Base-by-base conservation (phyloP, 37 sponge, comb jelly and placozoan genomes). In the Eunapius fragilis region DNA sequence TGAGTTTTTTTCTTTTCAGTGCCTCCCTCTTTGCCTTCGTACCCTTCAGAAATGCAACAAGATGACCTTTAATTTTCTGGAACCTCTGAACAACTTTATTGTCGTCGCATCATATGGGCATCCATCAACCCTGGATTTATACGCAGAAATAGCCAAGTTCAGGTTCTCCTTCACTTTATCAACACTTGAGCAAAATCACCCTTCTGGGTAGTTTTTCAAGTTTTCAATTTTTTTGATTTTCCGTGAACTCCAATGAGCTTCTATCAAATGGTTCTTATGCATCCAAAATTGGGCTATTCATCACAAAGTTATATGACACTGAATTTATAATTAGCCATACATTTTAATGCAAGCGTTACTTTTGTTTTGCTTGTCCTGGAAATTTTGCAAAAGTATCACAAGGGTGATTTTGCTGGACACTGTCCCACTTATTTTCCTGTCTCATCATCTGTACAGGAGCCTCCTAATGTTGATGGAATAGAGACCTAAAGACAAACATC, bases 401-500 rank as follows among this genome's bases (percentile, higher is more conserved):
- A n/a, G n/a, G n/a, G n/a, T n/a, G n/a, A n/a, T n/a, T n/a, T n/a
- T n/a, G n/a, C n/a, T n/a, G n/a, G n/a, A n/a, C n/a, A n/a, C n/a
- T n/a, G n/a, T n/a, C n/a, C n/a, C n/a, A n/a, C n/a, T n/a, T n/a
- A 14, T 38, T 35, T 31, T 35, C 84, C 84, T 74, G 84, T 84
- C 25, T 84, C 49, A 27, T n/a, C 28, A 73, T 74, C 31, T 3
- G 34, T 19, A 2, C 48, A 48, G 11, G 68, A 27, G 23, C 80
- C 80, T 48, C 33, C 11, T 33, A 76, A 31, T 34, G 77, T 76
- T 41, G 80, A 49, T 37, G 58, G 80, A 32, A 79, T 79, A 79
- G 26, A 79, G 80, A 25, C 17, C 80, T 30, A 79, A 25, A 48
- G 49, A 28, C 27, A 79, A 49, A 28, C 80, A 79, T 50, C 79